phyloP scores from a whole-genome alignment of 2,113 vertebrate genomes.

The Albula goreensis region DNA sequence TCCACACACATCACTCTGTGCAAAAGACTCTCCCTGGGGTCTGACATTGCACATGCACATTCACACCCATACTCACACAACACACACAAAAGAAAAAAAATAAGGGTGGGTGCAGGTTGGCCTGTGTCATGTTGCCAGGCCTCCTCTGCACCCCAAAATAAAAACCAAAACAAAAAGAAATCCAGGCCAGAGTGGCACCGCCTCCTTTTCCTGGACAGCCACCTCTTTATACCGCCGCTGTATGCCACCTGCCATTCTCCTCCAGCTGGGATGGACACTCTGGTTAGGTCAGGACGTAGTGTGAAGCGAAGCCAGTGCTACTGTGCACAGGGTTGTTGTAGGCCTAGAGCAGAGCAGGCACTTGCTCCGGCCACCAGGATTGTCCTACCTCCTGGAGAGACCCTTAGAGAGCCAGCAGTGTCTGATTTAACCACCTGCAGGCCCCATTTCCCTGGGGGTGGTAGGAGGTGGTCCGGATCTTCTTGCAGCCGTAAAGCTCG shows the following conservation, averaged over 20 bases:
- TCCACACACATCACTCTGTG: no score
- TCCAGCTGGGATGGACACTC: not conserved
- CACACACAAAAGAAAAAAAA: no score
- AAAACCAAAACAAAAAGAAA: no score
- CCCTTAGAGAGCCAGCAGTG: constrained; percentile 5
- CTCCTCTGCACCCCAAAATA: no score
- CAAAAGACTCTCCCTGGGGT: no score
- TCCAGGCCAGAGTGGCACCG: no score
- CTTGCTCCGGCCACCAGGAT: not conserved
- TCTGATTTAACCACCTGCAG: not conserved
- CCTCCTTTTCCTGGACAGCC: no score
- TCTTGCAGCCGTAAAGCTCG: constrained; percentile 21
- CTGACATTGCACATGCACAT: no score
- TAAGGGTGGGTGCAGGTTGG: no score
- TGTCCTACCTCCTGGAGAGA: not conserved
- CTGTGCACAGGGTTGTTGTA: constrained; percentile 20
- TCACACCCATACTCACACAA: no score
- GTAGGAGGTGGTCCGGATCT: constrained; percentile 16
- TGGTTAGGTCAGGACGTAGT: not conserved
- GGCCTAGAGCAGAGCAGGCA: constrained; percentile 13
- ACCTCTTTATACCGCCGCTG: no score
- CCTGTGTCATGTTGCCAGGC: no score
- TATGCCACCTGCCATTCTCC: not conserved
- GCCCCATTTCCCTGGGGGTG: constrained; percentile 21
- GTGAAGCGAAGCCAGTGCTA: not conserved